Base-by-base conservation (phyloP, 2,113 vertebrate species). In the Erythrolamprus reginae region DNA sequence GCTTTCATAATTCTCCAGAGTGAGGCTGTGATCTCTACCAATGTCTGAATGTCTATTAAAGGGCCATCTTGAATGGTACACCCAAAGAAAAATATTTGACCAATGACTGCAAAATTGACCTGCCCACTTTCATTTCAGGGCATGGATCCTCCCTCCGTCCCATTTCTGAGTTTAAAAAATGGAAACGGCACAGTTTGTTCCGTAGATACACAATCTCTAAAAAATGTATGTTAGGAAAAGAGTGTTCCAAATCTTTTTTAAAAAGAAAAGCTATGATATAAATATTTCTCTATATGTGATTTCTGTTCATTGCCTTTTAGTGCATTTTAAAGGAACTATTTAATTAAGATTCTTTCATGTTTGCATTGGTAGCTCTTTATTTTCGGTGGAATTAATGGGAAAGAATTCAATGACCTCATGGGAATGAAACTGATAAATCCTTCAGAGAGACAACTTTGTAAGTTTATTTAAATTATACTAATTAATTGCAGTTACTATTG, bases 381-480 rank as follows among this genome's bases (percentile, higher is more conserved):
- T 26, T 97, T 98, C 92, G 96, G 95, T 70, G 95, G 96, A 88
- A 95, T 56, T 65, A 97, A 98, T 91, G 96, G 96, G 91, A 97
- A 97, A 93, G 96, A 96, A 85, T 96, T 97, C 12, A 97, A 90
- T 92, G 96, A 97, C 50, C 84, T 95, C 92, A 97, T 95, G 91
- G 95, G 96, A 91, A 98, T 97, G 95, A 98, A 95, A 91, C 92
- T 97, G 89, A 97, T 95, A 50, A 97, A 97, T 51, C 96, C 96
- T 45, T 98, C 97, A 33, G 96, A 97, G 90, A 95, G 96, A 91
- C 96, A 98, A 51, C 98, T 97, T 94, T 97, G 96, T 98, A 95
- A 93, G 93, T 90, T 70, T 88, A 50, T 84, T 77, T 15, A 42
- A 77, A 77, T 1, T 0, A 77, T 77, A 42, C 7, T 77, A 38